Evolutionary conservation across 2,888 invertebrate species (phyloP).

Genomic region (Cheilosia soror): DNA sequence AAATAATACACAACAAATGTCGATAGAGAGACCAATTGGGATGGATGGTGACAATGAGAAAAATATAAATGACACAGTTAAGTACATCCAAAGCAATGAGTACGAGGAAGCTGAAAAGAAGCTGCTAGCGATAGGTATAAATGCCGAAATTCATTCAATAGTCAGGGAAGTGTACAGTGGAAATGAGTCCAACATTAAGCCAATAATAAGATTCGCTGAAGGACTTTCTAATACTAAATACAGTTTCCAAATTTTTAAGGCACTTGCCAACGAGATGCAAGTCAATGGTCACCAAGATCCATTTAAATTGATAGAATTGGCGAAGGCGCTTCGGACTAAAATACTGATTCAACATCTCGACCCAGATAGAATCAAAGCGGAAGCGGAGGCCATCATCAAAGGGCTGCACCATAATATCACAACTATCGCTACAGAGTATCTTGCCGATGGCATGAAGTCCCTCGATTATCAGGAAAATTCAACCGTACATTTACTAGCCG

Average conservation of each 20-base stretch:
- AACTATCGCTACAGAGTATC: background rate
- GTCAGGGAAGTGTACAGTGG: conserved; percentile 8
- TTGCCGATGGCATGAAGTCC: conserved; percentile 18
- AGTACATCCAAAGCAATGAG: background rate
- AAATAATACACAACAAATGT: background rate
- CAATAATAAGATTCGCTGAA: background rate
- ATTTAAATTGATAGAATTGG: background rate
- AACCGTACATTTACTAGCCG: background rate
- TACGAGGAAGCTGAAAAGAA: background rate
- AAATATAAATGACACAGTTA: background rate
- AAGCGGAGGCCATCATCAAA: background rate
- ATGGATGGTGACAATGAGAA: background rate
- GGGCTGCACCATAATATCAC: background rate
- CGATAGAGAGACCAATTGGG: background rate
- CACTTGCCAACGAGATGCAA: conserved; percentile 3
- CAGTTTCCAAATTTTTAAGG: background rate
- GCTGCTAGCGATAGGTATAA: background rate
- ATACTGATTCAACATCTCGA: background rate
- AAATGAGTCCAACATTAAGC: background rate
- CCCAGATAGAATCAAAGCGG: background rate
- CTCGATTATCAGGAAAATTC: background rate
- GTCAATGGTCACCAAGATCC: background rate
- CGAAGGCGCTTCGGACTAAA: background rate
- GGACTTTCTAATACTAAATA: background rate
- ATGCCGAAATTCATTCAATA: background rate